phyloP scores from a whole-genome alignment of 2,113 vertebrate species.

The Vidua chalybeata region DNA sequence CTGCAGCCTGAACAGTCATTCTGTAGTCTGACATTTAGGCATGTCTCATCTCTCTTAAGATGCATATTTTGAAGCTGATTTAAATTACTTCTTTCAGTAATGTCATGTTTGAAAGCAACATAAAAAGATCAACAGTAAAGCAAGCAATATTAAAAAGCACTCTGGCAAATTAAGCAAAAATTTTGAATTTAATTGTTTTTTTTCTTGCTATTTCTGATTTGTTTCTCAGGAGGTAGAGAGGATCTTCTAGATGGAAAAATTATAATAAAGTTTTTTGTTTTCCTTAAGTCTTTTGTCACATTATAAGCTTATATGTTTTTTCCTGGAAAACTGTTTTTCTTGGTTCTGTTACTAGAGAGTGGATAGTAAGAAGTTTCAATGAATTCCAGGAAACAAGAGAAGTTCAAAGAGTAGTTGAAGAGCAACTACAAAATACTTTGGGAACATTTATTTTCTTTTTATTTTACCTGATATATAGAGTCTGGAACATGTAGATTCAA shows the following conservation, averaged over 20 bases:
- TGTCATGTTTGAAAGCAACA: background rate
- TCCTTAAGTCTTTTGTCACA: background rate
- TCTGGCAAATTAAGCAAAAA: background rate
- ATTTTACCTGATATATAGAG: background rate
- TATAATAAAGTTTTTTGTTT: background rate
- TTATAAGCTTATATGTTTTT: background rate
- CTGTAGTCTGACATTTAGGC: background rate
- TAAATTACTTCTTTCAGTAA: background rate
- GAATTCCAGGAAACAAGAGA: background rate
- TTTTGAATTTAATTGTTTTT: background rate
- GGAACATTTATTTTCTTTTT: background rate
- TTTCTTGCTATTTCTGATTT: background rate
- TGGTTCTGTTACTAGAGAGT: background rate
- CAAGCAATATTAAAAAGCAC: background rate
- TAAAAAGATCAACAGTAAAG: background rate
- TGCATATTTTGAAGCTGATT: background rate
- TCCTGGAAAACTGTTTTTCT: background rate
- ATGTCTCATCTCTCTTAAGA: background rate
- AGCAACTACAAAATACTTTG: background rate
- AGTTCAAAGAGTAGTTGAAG: background rate
- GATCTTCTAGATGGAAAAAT: background rate
- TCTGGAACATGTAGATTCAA: background rate
- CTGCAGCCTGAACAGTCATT: background rate
- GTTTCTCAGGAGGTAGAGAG: background rate
- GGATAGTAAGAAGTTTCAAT: background rate